Percentiles rank a stretch among this genome's conserved stretches.
Conservation (phyloP, 2,113 vertebrate genomes). For the Osmerus mordax region DNA sequence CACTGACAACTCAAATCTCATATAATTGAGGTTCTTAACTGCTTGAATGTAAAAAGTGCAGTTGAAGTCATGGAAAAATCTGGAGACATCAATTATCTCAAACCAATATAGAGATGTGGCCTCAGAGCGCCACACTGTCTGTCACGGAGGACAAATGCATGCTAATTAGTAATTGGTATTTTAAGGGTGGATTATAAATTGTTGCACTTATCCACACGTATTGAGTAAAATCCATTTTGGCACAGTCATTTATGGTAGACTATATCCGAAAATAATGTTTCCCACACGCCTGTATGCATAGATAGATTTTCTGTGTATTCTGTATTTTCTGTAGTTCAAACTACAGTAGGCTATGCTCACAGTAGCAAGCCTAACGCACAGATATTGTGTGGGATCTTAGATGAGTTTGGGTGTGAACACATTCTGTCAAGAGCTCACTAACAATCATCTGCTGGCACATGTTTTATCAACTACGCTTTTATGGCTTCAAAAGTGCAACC, state of each 20-base stretch:
- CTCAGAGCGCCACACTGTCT: neutral
- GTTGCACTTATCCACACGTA: neutral
- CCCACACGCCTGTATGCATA: neutral
- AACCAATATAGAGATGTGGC: too few species aligned
- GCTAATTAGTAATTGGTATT: neutral
- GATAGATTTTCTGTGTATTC: neutral
- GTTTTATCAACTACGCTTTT: slow-evolving; percentile 24
- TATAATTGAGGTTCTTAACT: slow-evolving; percentile 7
- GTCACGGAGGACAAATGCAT: neutral
- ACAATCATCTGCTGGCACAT: slow-evolving; percentile 15
- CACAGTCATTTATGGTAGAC: neutral
- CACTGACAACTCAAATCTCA: slow-evolving; percentile 21
- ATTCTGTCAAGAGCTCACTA: slow-evolving; percentile 16
- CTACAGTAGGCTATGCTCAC: slow-evolving; percentile 1
- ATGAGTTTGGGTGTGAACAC: slow-evolving; percentile 14
- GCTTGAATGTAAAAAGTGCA: slow-evolving; percentile 16
- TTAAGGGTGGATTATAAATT: slow-evolving; percentile 9
- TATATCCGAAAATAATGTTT: neutral
- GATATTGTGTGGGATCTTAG: slow-evolving; percentile 9
- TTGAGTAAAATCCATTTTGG: neutral
- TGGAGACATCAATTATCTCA: neutral
- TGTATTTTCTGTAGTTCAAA: neutral
- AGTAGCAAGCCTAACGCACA: neutral
- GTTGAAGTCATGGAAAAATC: slow-evolving; percentile 45
- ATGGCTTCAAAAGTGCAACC: slow-evolving; percentile 18